Evolutionary conservation across 30 jellyfish, hydroid and myxozoan genomes (phyloP), one percentile per base, ranked within the genome.

Genomic region (Chironex yamaguchii): DNA sequence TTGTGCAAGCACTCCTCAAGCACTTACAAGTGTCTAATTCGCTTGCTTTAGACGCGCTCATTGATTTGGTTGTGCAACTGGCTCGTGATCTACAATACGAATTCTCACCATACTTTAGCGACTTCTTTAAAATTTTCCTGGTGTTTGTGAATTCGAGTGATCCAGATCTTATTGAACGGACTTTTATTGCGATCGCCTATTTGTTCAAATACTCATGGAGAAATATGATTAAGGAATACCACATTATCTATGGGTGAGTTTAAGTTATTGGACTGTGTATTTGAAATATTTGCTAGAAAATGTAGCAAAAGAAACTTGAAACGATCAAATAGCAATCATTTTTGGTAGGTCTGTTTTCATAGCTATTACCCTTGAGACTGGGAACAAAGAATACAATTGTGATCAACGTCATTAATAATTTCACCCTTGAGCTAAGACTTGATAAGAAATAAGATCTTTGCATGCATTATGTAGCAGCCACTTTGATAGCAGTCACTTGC

Each of bases 141-240:
- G 35, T 26, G 1, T 53, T 79, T 27, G 34, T 87, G 48, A 24
- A 64, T 63, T 53, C 67, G 21, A 90, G 77, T 25, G 97, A 92
- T 53, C 86, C 98, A 9, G 86, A 76, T 12, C 31, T 87, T 50
- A 71, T 92, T 1, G 98, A 92, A 68, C 77, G 82, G 25, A 77
- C 97, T 9, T 92, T 92, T 54, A 74, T 76, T n/a, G 50, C 92
- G 52, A 29, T 92, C 62, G 97, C 98, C 25, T 81, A 87, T 76
- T 49, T 92, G 23, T 92, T 92, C 54, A 92, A 92, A 50, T 88
- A 88, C 69, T 35, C 62, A 23, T 87, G 98, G 98, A 73, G 97
- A 52, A 79, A 81, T 64, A 87, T 92, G 96, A 31, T 92, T 6
- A 32, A 73, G 1, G 98, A 92, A 49, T 49, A 80, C 9, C 29